These are phyloP conservation scores for Poeciliopsis retropinna DNA, from an alignment of 2,113 vertebrate genomes.

Conservation along the genomic window DNA sequence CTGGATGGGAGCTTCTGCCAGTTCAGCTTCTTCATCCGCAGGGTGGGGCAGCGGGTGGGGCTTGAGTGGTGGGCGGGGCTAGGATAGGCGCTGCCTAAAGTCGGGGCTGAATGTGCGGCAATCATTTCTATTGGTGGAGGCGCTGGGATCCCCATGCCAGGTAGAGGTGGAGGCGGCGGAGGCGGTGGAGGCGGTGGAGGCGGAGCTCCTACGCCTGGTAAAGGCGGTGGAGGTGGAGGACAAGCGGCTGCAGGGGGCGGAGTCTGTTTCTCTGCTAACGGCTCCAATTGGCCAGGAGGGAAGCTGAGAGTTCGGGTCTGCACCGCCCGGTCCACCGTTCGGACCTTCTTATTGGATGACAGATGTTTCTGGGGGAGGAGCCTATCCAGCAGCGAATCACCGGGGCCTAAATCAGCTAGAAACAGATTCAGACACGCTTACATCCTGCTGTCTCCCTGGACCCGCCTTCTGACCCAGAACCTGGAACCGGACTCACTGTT, in stretches of 20 bases:
- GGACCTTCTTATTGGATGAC: constrained; percentile 30
- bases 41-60: constrained; percentile 76
- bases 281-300: constrained; percentile 14
- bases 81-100: constrained; percentile 57
- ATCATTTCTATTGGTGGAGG: constrained; percentile 63
- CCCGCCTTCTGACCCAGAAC: not conserved
- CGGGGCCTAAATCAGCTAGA: constrained; percentile 59
- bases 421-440: not conserved
- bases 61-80: constrained; percentile 59
- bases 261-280: not conserved
- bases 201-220: constrained; percentile 17
- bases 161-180: not conserved
- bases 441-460: too few relatives aligned
- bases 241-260: not conserved
- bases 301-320: constrained; percentile 69
- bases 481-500: constrained; percentile 81
- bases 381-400: constrained; percentile 84
- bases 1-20: constrained; percentile 89
- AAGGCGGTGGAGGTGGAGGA: constrained; percentile 37
- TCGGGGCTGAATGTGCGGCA: constrained; percentile 57
- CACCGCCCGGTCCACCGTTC: constrained; percentile 57
- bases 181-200: constrained; percentile 39
- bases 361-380: constrained; percentile 80
- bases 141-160: constrained; percentile 1
- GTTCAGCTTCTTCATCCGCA: constrained; percentile 95